Base-by-base conservation (phyloP, 2,888 invertebrate species). In the Theretra japonica region DNA sequence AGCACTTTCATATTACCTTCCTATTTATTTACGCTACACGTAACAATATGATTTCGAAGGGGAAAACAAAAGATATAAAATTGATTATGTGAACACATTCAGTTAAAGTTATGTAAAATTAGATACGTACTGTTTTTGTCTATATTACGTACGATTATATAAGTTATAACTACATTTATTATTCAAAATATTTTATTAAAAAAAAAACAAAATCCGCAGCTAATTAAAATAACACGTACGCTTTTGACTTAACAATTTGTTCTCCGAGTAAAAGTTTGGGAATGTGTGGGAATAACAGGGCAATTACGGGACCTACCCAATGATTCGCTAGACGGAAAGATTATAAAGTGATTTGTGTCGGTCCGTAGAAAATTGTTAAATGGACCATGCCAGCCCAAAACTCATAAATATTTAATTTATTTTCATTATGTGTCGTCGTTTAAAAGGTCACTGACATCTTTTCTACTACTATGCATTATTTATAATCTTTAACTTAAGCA, bases 261-360 rank as follows among this genome's bases (percentile, higher is more conserved):
- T 23, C 23, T 23, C 41, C 48, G 21, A 6, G 23, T 62, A 30
- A 17, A 53, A 23, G 30, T 48, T 48, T 71, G 23, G 56, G 62
- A 41, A 65, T 58, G 41, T 59, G 56, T 70, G 41, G n/a, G 53
- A 53, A 41, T 23, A 62, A 25, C 30, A 30, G 62, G 70, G 72
- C 73, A 75, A 75, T 74, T 75, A 76, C 60, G 68, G 57, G 69
- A 56, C 59, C 75, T 33, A 65, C 19, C 75, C 76, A 73, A 73
- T 81, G 80, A 82, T 86, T 83, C 77, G 79, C 80, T 71, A 83
- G 81, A 82, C 77, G 78, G 75, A 80, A 82, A 85, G 85, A 89
- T 88, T 88, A 89, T 86, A 88, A 88, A 88, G 82, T 81, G 82
- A 88, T 89, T 88, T 86, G 88, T 79, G 81, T 72, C 77, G 77